Conservation (phyloP, 2,113 vertebrate genomes). For the Chloebia gouldiae region DNA sequence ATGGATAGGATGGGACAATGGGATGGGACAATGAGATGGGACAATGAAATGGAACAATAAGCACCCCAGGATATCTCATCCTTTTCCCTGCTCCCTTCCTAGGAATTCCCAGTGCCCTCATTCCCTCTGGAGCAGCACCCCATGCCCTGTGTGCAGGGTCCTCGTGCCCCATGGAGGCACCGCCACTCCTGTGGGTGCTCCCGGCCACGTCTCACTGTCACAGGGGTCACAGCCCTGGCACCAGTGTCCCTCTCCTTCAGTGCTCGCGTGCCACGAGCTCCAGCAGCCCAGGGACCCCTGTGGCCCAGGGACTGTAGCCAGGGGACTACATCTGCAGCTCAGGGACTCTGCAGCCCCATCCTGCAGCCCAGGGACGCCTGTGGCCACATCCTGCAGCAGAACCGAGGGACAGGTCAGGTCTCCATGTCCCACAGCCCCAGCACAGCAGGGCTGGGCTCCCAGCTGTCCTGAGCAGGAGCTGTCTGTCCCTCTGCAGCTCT, state of each 20-base stretch:
- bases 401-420: neutral
- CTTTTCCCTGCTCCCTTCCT: neutral
- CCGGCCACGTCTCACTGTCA: neutral
- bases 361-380: neutral
- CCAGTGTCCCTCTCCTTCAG: neutral
- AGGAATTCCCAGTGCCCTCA: neutral
- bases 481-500: neutral
- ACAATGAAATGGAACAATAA: neutral
- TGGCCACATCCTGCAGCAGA: neutral
- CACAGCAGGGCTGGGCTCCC: neutral
- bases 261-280: accelerated
- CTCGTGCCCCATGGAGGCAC: neutral
- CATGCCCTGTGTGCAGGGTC: accelerated
- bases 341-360: neutral
- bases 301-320: too few relatives aligned
- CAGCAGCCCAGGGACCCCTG: neutral
- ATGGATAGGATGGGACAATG: too few relatives aligned
- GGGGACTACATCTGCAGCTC: too few relatives aligned
- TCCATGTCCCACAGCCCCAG: neutral
- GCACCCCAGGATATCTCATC: neutral
- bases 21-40: too few relatives aligned
- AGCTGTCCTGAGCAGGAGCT: neutral
- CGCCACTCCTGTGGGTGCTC: accelerated
- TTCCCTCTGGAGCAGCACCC: neutral
- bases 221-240: neutral